A percentile compares a stretch with the other conserved stretches of the same genome.
phyloP scores from a whole-genome alignment of 2,888 invertebrate species.

The Zygogramma bicolorata region DNA sequence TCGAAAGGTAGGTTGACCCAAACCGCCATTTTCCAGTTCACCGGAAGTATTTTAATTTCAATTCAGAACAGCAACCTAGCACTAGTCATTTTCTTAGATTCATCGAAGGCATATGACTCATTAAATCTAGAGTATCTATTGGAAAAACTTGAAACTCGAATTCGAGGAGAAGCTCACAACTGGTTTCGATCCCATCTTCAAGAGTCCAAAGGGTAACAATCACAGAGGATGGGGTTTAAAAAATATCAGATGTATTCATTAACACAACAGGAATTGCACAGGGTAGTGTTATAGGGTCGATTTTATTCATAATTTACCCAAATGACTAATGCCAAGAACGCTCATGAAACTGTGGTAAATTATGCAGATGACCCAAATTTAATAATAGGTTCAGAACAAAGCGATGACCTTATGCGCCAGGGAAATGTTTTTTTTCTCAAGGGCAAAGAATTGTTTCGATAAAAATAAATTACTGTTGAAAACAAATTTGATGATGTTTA shows the following conservation, averaged over 20 bases:
- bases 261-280: constrained; percentile 4
- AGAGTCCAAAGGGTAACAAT: not conserved
- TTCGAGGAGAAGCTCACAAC: not conserved
- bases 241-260: not conserved
- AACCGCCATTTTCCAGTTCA: not conserved
- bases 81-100: not conserved
- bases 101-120: not conserved
- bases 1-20: not conserved
- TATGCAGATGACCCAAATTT: too few relatives aligned
- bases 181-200: constrained; percentile 1
- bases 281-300: not conserved
- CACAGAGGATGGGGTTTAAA: not conserved
- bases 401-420: too few relatives aligned
- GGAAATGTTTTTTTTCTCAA: not conserved
- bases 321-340: not conserved
- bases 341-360: too few relatives aligned
- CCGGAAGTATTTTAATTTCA: not conserved
- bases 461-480: too few relatives aligned
- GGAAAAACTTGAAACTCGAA: not conserved
- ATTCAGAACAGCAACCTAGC: not conserved
- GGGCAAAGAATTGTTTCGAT: not conserved
- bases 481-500: too few relatives aligned
- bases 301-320: constrained; percentile 5
- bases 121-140: not conserved
- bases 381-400: too few relatives aligned